Conservation (phyloP, 2,113 vertebrate species). For the Oryzias curvinotus region DNA sequence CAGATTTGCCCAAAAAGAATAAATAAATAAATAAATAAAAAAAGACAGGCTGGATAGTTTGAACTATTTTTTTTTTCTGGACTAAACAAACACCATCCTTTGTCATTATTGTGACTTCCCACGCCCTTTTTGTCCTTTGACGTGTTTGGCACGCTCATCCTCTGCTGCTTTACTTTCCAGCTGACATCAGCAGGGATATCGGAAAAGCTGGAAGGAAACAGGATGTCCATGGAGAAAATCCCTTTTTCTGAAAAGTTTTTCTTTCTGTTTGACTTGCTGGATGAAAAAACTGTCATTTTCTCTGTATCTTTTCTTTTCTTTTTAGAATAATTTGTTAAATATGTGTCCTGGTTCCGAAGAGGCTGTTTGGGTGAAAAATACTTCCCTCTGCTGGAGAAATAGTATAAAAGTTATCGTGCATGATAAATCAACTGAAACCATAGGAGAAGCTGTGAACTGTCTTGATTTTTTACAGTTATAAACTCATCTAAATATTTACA, state of each 20-base stretch:
- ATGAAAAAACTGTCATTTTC: slow-evolving; percentile 9
- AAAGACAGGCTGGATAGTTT: background rate
- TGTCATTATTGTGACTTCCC: slow-evolving; percentile 30
- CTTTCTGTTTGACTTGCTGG: slow-evolving; percentile 14
- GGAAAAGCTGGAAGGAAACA: slow-evolving; percentile 19
- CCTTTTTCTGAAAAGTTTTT: background rate
- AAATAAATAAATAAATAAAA: too few species aligned
- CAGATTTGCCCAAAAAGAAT: slow-evolving; percentile 11
- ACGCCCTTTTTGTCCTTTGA: slow-evolving; percentile 30
- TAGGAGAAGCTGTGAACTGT: too few species aligned
- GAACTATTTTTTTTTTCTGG: slow-evolving; percentile 35
- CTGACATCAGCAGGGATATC: slow-evolving; percentile 18
- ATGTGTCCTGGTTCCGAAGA: background rate
- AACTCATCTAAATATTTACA: too few species aligned
- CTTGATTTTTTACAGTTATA: too few species aligned
- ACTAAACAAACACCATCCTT: slow-evolving; percentile 51
- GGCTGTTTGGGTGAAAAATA: background rate
- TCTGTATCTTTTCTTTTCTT: background rate
- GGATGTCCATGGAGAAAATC: slow-evolving; percentile 15
- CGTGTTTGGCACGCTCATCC: background rate
- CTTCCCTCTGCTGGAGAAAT: slow-evolving; percentile 53
- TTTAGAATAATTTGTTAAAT: background rate
- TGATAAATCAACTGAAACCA: too few species aligned
- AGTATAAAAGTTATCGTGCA: background rate
- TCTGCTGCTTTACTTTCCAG: slow-evolving; percentile 19